Conservation (phyloP, 92 coral and sea anemone genomes). For the Umimayanthus kanabou region DNA sequence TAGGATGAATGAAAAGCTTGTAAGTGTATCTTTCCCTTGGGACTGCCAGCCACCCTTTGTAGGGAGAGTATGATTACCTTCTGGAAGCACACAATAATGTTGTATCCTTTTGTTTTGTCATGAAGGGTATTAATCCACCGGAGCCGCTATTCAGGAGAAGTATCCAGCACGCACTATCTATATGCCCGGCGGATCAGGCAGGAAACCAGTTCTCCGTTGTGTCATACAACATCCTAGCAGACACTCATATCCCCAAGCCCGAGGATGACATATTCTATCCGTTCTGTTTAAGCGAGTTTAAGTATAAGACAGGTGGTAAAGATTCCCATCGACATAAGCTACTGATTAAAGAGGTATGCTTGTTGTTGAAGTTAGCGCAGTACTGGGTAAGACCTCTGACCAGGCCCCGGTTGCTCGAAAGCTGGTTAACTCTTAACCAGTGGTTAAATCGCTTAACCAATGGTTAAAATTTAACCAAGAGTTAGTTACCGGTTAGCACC, state of each 20-base stretch:
- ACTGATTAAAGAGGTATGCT: slow-evolving; percentile 66
- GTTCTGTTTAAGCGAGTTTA: slow-evolving; percentile 49
- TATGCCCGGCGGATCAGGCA: not conserved
- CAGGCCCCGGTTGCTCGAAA: no score
- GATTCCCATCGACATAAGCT: slow-evolving; percentile 61
- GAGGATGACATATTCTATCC: slow-evolving; percentile 21
- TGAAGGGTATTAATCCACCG: not conserved
- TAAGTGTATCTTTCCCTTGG: no score
- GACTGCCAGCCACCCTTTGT: no score
- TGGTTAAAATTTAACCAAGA: no score
- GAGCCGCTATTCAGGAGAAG: not conserved
- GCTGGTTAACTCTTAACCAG: no score
- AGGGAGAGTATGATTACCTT: no score
- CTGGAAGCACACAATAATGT: no score
- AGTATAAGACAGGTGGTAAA: slow-evolving; percentile 30
- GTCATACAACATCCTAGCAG: slow-evolving; percentile 72
- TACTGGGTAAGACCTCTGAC: no score
- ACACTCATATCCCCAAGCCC: slow-evolving; percentile 31
- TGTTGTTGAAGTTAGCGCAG: no score
- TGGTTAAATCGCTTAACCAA: no score
- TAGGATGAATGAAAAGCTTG: no score
- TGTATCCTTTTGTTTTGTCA: not conserved
- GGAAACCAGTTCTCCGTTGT: slow-evolving; percentile 53
- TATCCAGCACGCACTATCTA: not conserved
- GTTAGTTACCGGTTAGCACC: no score